A percentile compares a stretch with the other conserved stretches of the same genome.
Conservation (phyloP, 2,888 invertebrate genomes). For the Sinodicranocentrus sp. region DNA sequence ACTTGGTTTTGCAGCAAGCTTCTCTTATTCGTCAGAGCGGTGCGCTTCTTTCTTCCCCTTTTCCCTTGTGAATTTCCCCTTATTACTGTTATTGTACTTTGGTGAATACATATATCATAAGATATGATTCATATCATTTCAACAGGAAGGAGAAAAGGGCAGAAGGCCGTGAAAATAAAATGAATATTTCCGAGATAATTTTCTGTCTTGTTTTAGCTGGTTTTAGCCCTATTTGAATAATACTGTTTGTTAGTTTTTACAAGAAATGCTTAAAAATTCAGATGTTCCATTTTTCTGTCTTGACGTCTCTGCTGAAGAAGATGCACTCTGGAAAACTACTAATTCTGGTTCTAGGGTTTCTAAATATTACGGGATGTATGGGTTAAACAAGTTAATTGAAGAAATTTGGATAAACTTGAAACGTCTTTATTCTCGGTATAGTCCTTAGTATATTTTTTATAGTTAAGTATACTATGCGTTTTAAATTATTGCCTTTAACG, state of each 20-base stretch:
- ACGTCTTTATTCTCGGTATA: no score
- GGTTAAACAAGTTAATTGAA: no score
- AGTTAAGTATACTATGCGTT: not conserved
- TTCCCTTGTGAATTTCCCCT: slow-evolving; percentile 25
- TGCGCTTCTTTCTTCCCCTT: not conserved
- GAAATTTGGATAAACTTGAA: no score
- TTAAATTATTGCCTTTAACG: no score
- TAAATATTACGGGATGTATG: slow-evolving; percentile 4
- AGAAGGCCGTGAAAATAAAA: slow-evolving; percentile 51
- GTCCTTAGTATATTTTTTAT: not conserved
- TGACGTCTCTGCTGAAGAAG: not conserved
- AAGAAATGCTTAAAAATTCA: not conserved
- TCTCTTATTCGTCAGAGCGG: slow-evolving; percentile 28
- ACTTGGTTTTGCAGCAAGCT: slow-evolving; percentile 42
- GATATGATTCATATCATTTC: not conserved
- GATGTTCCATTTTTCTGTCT: not conserved
- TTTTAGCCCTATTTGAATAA: slow-evolving; percentile 49
- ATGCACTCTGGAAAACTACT: no score
- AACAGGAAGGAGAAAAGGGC: slow-evolving; percentile 17
- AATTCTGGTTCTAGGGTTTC: slow-evolving; percentile 36
- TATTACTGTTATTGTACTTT: slow-evolving; percentile 48
- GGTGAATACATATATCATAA: not conserved
- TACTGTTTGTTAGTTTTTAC: not conserved
- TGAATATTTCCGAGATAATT: slow-evolving; percentile 57
- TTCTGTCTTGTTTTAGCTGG: slow-evolving; percentile 48